Conservation (phyloP, 2,888 invertebrate genomes). For the Tipula unca region DNA sequence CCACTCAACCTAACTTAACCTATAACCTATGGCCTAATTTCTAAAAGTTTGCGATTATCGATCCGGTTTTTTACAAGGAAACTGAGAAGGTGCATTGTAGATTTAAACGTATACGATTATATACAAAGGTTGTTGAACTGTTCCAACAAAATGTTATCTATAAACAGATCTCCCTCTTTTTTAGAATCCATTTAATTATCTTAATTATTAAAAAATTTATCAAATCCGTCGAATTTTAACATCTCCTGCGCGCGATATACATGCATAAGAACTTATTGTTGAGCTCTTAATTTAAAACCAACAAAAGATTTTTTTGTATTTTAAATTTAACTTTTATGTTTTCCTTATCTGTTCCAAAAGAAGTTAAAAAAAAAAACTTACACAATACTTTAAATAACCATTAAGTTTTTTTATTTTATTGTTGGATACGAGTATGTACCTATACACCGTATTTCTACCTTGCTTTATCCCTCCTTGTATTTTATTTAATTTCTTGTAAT, state of each 20-base stretch:
- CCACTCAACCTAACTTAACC: no score
- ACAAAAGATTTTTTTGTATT: background rate
- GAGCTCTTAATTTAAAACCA: background rate
- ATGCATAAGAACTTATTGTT: background rate
- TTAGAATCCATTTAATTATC: background rate
- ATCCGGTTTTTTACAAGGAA: no score
- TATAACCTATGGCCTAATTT: no score
- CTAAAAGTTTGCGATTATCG: no score
- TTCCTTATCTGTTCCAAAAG: background rate
- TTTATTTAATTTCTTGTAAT: constrained; percentile 2
- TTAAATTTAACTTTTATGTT: background rate
- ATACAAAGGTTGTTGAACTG: no score
- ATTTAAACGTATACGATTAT: no score
- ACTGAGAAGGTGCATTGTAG: no score
- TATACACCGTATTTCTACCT: background rate
- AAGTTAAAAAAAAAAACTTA: background rate
- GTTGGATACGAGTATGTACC: no score
- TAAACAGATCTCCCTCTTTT: background rate
- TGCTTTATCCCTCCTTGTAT: background rate
- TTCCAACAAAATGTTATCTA: background rate
- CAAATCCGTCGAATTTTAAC: background rate
- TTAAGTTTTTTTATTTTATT: background rate
- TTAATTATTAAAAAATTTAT: background rate
- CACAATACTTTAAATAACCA: background rate
- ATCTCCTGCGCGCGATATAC: background rate